Evolutionary conservation across 2,888 invertebrate genomes (phyloP), one percentile per base, ranked within the genome.

Genomic region (Bugulina stolonifera): DNA sequence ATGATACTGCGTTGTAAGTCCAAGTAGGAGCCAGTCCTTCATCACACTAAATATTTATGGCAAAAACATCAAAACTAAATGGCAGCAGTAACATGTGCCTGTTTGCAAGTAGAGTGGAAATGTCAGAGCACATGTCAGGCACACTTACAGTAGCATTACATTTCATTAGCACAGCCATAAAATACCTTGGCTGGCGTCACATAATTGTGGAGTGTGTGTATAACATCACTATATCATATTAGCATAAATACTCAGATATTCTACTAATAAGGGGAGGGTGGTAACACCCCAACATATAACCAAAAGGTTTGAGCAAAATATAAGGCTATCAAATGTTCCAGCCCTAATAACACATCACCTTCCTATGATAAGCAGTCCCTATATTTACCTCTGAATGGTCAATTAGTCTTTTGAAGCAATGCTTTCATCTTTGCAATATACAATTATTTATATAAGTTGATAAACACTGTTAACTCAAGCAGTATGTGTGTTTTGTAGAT

Each of bases 161-260:
- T 64, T 64, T 64, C 64, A 64, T 27, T 64, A 25, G 32, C 64
- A 64, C 64, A 25, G 64, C 64, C 64, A 27, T 64, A 64, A 64
- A 43, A 32, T 64, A 1, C 27, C 18, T 32, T 64, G 3, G 10
- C 27, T 27, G 64, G 64, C 34, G 64, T 27, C 64, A 27, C 32
- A 64, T 43, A 43, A 43, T 43, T 43, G 18, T 43, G 10, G 18
- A 43, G 43, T 43, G 43, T 43, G 43, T 43, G 43, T 43, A 10
- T 43, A 43, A 43, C 43, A 43, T 5, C 43, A 43, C 43, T 43
- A 18, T 18, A n/a, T n/a, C n/a, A n/a, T n/a, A n/a, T n/a, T n/a
- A n/a, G n/a, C n/a, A n/a, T n/a, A n/a, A n/a, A n/a, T n/a, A n/a
- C n/a, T n/a, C n/a, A n/a, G n/a, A n/a, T n/a, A n/a, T n/a, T n/a